phyloP scores from a whole-genome alignment of 2,113 vertebrate genomes.

The Apodemus speciosus region DNA sequence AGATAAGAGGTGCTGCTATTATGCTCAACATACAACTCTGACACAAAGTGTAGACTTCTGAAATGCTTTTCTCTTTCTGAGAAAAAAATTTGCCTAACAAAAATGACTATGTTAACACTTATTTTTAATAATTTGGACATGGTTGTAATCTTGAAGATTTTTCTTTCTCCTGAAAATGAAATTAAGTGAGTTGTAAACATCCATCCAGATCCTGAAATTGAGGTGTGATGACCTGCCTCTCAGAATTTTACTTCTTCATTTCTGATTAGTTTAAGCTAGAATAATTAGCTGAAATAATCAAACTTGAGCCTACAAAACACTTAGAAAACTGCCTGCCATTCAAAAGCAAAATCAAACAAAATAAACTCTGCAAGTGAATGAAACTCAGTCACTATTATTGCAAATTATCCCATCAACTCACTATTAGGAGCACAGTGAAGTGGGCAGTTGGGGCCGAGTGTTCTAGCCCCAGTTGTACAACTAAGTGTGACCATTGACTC shows the following conservation, averaged over 20 bases:
- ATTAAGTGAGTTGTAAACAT: neutral
- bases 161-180: neutral
- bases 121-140: slow-evolving; percentile 28
- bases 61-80: neutral
- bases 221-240: neutral
- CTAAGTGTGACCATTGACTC: neutral
- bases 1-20: neutral
- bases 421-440: neutral
- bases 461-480: neutral
- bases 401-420: neutral
- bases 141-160: neutral
- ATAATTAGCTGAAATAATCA: neutral
- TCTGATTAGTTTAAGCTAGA: neutral
- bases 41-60: neutral
- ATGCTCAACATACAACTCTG: neutral
- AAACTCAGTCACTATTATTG: neutral
- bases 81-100: neutral
- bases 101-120: neutral
- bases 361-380: neutral
- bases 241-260: neutral
- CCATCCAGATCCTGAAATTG: neutral
- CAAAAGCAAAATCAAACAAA: neutral
- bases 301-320: neutral
- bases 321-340: slow-evolving; percentile 2
- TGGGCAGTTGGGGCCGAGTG: neutral